Conservation (phyloP, 2,888 invertebrate genomes). For the Lordiphosa fenestrarum region DNA sequence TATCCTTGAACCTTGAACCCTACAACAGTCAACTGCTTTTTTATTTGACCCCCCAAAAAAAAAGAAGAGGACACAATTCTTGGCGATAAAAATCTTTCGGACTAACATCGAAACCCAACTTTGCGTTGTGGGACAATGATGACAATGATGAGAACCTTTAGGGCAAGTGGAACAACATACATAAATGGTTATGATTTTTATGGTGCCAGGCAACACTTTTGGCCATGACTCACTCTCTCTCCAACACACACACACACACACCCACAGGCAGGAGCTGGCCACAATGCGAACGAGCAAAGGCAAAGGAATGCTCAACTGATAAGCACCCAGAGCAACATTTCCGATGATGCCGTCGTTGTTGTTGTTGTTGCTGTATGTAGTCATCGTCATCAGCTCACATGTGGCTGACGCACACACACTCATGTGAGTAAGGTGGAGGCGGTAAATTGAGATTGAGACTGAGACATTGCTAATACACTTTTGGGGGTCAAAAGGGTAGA, state of each 20-base stretch:
- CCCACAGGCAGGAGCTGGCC: conserved; percentile 18
- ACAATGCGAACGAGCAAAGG: conserved; percentile 46
- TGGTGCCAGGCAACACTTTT: conserved; percentile 61
- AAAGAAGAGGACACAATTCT: not conserved
- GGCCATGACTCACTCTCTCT: conserved; percentile 47
- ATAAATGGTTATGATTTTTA: conserved; percentile 71
- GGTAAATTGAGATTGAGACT: conserved; percentile 8
- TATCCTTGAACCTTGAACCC: conserved; percentile 47
- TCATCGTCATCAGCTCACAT: conserved; percentile 21
- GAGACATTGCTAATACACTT: conserved; percentile 8
- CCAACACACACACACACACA: conserved; percentile 10
- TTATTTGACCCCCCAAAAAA: conserved; percentile 42
- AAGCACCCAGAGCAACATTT: conserved; percentile 53
- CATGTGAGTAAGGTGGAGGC: not conserved
- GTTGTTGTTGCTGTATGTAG: conserved; percentile 7
- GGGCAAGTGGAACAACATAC: conserved; percentile 7
- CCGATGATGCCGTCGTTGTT: conserved; percentile 39
- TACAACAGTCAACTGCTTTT: conserved; percentile 48
- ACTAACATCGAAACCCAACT: conserved; percentile 3
- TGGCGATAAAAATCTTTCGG: conserved; percentile 45
- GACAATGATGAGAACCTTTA: conserved; percentile 17
- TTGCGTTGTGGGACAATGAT: conserved; percentile 4
- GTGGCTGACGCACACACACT: conserved; percentile 8
- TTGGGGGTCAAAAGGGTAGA: conserved; percentile 3
- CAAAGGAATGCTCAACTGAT: conserved; percentile 55